A percentile compares a stretch with the other conserved stretches of the same genome.
Conservation (phyloP, 2,797 vertebrate species). For the Anas flavirostris region DNA sequence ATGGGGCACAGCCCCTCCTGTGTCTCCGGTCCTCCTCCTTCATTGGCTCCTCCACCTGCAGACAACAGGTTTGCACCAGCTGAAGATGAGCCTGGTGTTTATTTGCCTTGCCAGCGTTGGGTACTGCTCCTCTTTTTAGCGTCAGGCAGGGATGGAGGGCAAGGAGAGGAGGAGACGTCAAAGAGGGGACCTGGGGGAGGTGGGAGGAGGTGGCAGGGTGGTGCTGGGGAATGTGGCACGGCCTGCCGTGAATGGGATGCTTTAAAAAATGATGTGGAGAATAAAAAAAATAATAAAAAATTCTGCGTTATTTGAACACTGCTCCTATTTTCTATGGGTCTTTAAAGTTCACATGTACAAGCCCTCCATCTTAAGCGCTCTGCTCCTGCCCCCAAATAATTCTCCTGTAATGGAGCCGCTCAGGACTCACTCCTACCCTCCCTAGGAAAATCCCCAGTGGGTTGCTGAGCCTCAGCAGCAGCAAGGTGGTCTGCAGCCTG, state of each 20-base stretch:
- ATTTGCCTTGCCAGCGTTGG: not conserved
- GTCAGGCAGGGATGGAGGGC: not conserved
- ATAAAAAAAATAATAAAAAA: fast-evolving
- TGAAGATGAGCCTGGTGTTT: not conserved
- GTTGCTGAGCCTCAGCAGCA: not conserved
- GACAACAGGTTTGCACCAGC: not conserved
- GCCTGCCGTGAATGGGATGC: not conserved
- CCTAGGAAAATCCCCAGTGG: not conserved
- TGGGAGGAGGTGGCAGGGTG: not conserved
- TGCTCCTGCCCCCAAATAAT: conserved; percentile 14
- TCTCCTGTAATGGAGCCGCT: not conserved
- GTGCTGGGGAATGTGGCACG: not conserved
- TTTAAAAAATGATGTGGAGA: not conserved
- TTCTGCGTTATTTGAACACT: not conserved
- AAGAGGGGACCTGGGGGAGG: not conserved
- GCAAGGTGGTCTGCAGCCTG: not conserved
- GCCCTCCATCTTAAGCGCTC: not conserved
- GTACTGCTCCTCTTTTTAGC: not conserved
- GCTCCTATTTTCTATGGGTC: not conserved
- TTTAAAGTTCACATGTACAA: not conserved
- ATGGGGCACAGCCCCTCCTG: not conserved
- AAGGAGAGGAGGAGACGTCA: not conserved
- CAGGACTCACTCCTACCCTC: not conserved
- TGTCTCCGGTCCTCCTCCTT: not conserved
- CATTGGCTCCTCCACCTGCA: not conserved